Conservation (phyloP, 2,797 vertebrate genomes). For the Pelochelys cantorii region DNA sequence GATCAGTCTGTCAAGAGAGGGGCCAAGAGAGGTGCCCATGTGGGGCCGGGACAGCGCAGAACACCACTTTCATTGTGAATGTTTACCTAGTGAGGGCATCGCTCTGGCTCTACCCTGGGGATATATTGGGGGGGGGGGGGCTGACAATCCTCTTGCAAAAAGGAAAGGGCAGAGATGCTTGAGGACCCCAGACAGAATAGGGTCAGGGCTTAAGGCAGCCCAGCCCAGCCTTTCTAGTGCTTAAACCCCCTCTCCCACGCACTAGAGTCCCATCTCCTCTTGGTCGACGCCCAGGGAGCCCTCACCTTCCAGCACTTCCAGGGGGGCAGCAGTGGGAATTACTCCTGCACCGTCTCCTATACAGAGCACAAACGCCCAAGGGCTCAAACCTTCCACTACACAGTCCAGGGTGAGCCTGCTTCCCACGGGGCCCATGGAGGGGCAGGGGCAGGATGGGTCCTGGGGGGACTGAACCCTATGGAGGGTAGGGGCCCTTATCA, state of each 20-base stretch:
- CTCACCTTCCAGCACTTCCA: constrained; percentile 37
- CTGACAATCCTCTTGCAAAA: neutral
- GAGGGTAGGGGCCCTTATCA: neutral
- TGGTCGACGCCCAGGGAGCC: neutral
- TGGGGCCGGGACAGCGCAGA: neutral
- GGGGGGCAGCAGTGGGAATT: constrained; percentile 11
- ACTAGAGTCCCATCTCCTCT: neutral
- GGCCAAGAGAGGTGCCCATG: accelerated
- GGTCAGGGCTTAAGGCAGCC: neutral
- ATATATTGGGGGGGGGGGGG: neutral
- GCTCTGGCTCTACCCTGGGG: neutral
- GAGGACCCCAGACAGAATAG: neutral
- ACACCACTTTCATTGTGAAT: neutral
- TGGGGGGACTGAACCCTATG: neutral
- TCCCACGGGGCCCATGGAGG: accelerated
- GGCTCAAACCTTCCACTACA: constrained; percentile 16
- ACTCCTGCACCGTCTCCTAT: constrained; percentile 36
- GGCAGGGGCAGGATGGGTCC: too few species aligned
- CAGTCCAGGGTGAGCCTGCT: neutral
- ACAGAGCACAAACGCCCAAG: accelerated
- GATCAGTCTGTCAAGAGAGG: neutral
- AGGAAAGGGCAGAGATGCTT: neutral
- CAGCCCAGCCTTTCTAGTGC: neutral
- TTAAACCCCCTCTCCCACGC: neutral
- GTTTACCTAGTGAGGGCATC: neutral